Evolutionary conservation across 2,888 invertebrate genomes (phyloP), one percentile per base, ranked within the genome.

Genomic region (Gryllus longicercus): DNA sequence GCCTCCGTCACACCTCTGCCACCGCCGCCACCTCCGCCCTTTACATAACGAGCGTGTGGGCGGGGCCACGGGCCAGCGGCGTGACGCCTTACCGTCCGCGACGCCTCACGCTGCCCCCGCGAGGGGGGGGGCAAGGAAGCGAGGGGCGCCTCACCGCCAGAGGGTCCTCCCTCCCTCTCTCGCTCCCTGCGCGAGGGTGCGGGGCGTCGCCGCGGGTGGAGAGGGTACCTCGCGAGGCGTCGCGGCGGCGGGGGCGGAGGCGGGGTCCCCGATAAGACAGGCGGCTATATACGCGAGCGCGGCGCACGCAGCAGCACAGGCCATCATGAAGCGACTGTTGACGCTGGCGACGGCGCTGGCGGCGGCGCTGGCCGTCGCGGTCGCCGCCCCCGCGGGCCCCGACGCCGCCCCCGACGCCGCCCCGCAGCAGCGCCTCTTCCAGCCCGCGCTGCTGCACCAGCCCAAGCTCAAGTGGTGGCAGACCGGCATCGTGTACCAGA

Each of bases 401-500:
- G 21, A n/a, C 77, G 16, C 14, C 16, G 16, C 12, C 11, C 18
- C 38, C 8, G 77, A 21, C 38, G 10, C 21, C 16, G 14, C 14
- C 18, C 14, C 38, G 1, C 50, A 16, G n/a, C 18, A 77, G 50
- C 77, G 14, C 38, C 4, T 23, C 38, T 14, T 18, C 18, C 16
- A 18, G 23, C 49, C 49, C 50, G n/a, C n/a, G 49, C 21, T 77
- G 11, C 77, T 77, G 49, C 50, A 50, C 2, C 38, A 38, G n/a
- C 23, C 50, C 38, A 11, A n/a, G 11, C 77, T 23, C 75, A 75
- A 21, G 23, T 97, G 97, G 97, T 96, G 95, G 93, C 90, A 95
- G 85, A 92, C 91, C 78, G 91, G 92, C 51, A 90, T 92, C 11
- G 90, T 96, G 79, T 97, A 98, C 88, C 95, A 97, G 88, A 93